Evolutionary conservation across 2,113 vertebrate genomes (phyloP), one percentile per base, ranked within the genome.

Genomic region (Colistium nudipinnis): DNA sequence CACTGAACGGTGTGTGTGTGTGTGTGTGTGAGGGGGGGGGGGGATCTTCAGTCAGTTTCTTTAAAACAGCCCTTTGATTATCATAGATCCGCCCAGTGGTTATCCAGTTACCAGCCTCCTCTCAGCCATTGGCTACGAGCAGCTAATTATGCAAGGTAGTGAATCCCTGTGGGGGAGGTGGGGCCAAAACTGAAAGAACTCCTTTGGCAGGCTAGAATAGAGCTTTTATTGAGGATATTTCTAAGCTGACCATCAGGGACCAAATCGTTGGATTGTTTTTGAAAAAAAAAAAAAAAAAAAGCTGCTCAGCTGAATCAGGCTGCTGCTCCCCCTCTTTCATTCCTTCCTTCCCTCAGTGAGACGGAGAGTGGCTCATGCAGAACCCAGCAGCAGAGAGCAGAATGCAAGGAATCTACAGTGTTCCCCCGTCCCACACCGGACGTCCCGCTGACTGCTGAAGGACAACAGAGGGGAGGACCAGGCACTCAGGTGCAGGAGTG

Each of bases 181-280:
- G 88, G 89, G 89, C 90, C 77, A 83, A 83, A 90, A 82, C 89
- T 94, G 93, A 94, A 94, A 94, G 92, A 92, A 91, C 85, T 92
- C 91, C 89, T 93, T 94, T 94, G 93, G 93, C 92, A 93, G 84
- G 88, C 91, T n/a, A 92, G 91, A 92, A 94, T 94, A 94, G 93
- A 93, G 93, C 89, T 93, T 94, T 94, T 93, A 94, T 94, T 94
- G 92, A 94, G 90, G 89, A 93, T 91, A 93, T 93, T 93, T 93
- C 91, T 92, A 90, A 91, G 90, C 90, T 91, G 90, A 91, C 90
- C 92, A 93, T 94, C 90, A 93, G 92, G 92, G 92, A 93, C 89
- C 88, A 92, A 93, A 90, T 92, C 88, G 86, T 89, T 90, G 91
- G 92, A 92, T 93, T 93, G 90, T 93, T 89, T 67, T 65, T 83